Evolutionary conservation across 2,113 vertebrate species (phyloP), one percentile per base, ranked within the genome.

Genomic region (Syngnathus floridae): DNA sequence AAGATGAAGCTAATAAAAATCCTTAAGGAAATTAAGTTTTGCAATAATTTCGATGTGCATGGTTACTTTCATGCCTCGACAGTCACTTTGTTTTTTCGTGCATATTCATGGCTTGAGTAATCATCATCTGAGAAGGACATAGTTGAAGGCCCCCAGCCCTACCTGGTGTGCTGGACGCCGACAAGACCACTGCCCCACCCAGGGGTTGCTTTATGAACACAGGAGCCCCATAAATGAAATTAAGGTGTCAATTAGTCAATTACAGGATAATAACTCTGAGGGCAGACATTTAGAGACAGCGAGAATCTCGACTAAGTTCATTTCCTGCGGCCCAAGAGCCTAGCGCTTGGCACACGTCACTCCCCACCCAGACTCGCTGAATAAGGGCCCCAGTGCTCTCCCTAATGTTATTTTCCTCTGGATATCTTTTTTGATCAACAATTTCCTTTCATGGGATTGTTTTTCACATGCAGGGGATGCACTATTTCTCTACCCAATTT

Each of bases 401-500:
- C 72, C 78, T 92, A 92, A 92, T 92, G 88, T 86, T 88, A 90
- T 92, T 92, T 92, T 88, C 86, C 81, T 70, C 82, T 85, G 77
- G 84, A 88, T 91, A 91, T 91, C 89, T 92, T 90, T 91, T 91
- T 89, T 89, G 88, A 92, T 92, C 90, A 89, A 89, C 90, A 91
- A 90, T 92, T 91, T 91, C 89, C 90, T 90, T 90, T 90, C 84
- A 83, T 86, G 83, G 88, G 79, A 86, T 93, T 92, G 91, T 93
- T 92, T 86, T 89, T 92, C 91, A 90, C 91, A 93, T 90, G 91
- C 91, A 92, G 93, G 91, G 93, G 94, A 95, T 94, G 91, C 91
- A 81, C 90, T 92, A 93, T 97, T 96, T 97, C 93, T 93, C 82
- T 89, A 94, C 94, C 94, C 93, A 96, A 95, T 99, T 98, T 95